These are phyloP conservation scores for Melikaiella ostensackeni DNA, from an alignment of 2,888 invertebrate species.

Conservation along the genomic window DNA sequence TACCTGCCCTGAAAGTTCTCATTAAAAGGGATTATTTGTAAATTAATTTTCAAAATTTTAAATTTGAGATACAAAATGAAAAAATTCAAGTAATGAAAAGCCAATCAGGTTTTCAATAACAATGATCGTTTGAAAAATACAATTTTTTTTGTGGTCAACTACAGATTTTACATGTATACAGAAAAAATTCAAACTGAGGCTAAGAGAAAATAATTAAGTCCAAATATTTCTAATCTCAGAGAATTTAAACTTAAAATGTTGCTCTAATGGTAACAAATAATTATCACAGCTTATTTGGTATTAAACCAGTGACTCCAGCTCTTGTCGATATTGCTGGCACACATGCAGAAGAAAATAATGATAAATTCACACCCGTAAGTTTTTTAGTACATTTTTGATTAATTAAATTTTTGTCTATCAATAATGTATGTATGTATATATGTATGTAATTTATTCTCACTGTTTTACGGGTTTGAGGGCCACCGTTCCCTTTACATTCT, in stretches of 20 bases:
- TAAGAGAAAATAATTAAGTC: conserved; percentile 60
- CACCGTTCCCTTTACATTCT: too few relatives aligned
- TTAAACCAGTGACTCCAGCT: conserved; percentile 77
- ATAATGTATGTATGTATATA: too few relatives aligned
- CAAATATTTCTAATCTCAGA: conserved; percentile 50
- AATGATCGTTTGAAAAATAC: conserved; percentile 47
- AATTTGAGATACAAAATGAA: too few relatives aligned
- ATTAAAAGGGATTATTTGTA: too few relatives aligned
- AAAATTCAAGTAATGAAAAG: too few relatives aligned
- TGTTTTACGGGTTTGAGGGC: too few relatives aligned
- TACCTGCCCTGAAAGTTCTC: too few relatives aligned
- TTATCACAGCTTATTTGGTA: conserved; percentile 79
- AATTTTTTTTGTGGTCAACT: conserved; percentile 26
- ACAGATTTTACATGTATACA: conserved; percentile 47
- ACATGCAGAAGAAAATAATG: conserved; percentile 68
- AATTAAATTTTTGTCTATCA: too few relatives aligned
- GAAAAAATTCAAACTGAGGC: conserved; percentile 43
- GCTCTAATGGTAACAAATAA: conserved; percentile 78
- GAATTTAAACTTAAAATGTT: conserved; percentile 66
- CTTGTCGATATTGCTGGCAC: conserved; percentile 80
- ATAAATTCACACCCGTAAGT: conserved; percentile 54
- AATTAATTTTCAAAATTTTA: too few relatives aligned
- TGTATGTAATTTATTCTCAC: too few relatives aligned
- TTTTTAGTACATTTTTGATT: neutral
- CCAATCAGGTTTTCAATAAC: too few relatives aligned